phyloP scores from a whole-genome alignment of 2,797 vertebrate species.

The Eupleurogrammus muticus region DNA sequence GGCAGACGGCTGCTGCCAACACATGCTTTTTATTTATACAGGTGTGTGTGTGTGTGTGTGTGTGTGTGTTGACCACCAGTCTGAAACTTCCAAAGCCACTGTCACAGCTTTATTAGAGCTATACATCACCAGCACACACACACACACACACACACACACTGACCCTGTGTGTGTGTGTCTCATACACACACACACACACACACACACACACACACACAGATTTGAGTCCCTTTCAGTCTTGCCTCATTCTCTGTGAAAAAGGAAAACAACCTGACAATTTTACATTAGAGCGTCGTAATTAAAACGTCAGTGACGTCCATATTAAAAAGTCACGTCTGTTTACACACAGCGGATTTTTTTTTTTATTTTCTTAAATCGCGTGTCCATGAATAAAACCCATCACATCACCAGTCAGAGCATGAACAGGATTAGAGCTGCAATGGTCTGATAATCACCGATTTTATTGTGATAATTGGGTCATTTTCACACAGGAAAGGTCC shows the following conservation, averaged over 20 bases:
- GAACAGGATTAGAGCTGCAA: background rate
- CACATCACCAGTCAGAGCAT: background rate
- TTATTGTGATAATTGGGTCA: too few species aligned
- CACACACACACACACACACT: conserved; percentile 4
- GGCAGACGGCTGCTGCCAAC: background rate
- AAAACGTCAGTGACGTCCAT: background rate
- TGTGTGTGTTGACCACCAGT: conserved; percentile 19
- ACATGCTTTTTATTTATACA: conserved; percentile 22
- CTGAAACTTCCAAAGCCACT: conserved; percentile 50
- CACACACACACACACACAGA: background rate
- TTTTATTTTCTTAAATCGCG: background rate
- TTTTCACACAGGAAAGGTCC: too few species aligned
- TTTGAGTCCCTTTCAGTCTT: background rate
- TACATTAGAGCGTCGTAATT: background rate
- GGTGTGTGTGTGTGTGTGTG: conserved; percentile 17
- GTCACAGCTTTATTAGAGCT: conserved; percentile 67
- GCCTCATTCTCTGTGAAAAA: conserved; percentile 1
- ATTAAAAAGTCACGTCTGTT: background rate
- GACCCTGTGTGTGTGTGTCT: conserved; percentile 11
- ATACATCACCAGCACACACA: conserved; percentile 62
- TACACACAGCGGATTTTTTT: background rate
- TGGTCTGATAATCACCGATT: too few species aligned
- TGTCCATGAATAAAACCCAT: background rate
- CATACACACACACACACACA: background rate
- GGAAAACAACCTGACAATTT: background rate